Base-by-base conservation (phyloP, 2,888 invertebrate genomes). In the Xylophagus ater region DNA sequence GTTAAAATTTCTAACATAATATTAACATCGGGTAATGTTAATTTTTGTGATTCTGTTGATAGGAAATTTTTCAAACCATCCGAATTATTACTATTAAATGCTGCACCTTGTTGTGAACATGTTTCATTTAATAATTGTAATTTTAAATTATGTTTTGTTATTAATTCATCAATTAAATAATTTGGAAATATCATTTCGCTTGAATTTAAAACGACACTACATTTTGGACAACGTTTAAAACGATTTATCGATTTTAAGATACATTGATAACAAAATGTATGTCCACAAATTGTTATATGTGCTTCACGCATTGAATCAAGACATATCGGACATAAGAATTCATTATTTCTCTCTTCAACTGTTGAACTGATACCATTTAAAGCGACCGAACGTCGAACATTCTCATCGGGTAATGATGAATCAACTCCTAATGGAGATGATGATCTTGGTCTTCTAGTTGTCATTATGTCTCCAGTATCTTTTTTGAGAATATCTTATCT, bases 261-360 rank as follows among this genome's bases (percentile, higher is more conserved):
- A 62, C 92, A 93, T 13, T 74, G 72, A 56, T 76, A 79, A 63
- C 93, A 93, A 67, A 87, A 93, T 2, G 89, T 89, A 60, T 93
- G 92, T 0, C 92, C 92, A 65, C 93, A 92, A 49, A 81, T 77
- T 0, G 90, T 90, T 54, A 92, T 87, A 62, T 88, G 81, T 0
- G 92, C 89, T 61, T 89, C 89, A 49, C 81, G 81, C 44, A 92
- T 86, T 33, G 86, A 67, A 60, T 88, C 85, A 64, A 89, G 85
- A 66, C 93, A 93, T 37, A 90, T 81, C 0, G 89, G 86, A 58
- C 90, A 85, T 36, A 74, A 65, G 48, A 69, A 71, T 26, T 70
- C 69, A 45, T 65, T 68, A 46, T 64, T 67, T 51, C 66, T 67
- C 49, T 69, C 67, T 44, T 68, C 67, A 20, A 66, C 56, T 7